Base-by-base conservation (phyloP, 1,140 invertebrate genomes). In the Goniozus legneri region DNA sequence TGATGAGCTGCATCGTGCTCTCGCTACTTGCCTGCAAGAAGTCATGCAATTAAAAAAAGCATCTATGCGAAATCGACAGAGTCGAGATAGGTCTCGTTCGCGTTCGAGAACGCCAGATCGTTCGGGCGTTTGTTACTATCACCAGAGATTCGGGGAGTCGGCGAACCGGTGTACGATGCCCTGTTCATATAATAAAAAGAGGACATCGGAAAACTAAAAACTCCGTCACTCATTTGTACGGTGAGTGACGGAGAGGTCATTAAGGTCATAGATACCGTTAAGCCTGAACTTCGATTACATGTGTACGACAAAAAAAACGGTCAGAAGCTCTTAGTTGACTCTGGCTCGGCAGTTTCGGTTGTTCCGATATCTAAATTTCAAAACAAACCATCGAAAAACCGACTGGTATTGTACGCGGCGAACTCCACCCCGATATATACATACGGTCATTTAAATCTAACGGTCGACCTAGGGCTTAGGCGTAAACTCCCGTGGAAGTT, bases 401-500 rank as follows among this genome's bases (percentile, higher is more conserved):
- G 20, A 10, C 10, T 44, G 7, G 36, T 44, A 16, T 35, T 55
- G 1, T 43, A 50, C 24, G 50, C 53, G 10, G 53, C 49, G 8
- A 58, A 55, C 30, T 34, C 12, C 18, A 42, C 52, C 2, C 7
- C 20, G 1, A 58, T 58, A 6, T 18, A 38, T 1, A 58, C 48
- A 3, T 48, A 50, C 21, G 52, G 55, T 4, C 12, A 37, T 2
- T 18, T 38, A 40, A 12, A 18, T 12, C 8, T 57, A 10, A 27
- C 12, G 1, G 13, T 57, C 20, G 44, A 53, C 16, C 20, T 57
- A 1, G 50, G 47, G 8, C 40, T 57, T 0, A n/a, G 51, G 1
- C 34, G 52, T 6, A 42, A 32, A 1, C 43, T 50, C n/a, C 18
- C 16, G 10, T 54, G 52, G 47, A 3, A 15, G 1, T 55, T 55